Percentiles rank a stretch among this genome's conserved stretches.
phyloP scores from a whole-genome alignment of 2,888 invertebrate genomes.

The Trisateles emortualis region DNA sequence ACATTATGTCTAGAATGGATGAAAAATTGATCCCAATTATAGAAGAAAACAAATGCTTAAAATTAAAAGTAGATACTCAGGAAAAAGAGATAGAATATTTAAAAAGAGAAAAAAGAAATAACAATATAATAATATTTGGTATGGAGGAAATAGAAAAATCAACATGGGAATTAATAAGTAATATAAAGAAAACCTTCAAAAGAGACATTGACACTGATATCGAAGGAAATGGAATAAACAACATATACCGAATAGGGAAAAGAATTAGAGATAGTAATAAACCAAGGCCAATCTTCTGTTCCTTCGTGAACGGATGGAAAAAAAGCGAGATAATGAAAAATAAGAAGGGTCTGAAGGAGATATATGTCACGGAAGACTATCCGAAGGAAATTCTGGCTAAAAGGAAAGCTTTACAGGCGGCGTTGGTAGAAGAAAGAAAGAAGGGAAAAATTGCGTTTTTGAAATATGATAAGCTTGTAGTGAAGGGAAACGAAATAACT shows the following conservation, averaged over 20 bases:
- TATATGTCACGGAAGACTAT: conserved; percentile 40
- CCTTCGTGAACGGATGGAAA: conserved; percentile 30
- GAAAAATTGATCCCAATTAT: not conserved
- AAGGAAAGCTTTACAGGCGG: conserved; percentile 29
- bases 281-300: conserved; percentile 9
- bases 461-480: conserved; percentile 42
- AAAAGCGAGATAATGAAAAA: conserved; percentile 36
- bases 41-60: conserved; percentile 8
- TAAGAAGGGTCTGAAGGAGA: conserved; percentile 31
- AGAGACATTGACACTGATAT: not conserved
- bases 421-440: conserved; percentile 34
- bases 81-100: not conserved
- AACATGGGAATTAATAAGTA: not conserved
- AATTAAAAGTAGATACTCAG: conserved; percentile 3
- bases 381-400: conserved; percentile 43
- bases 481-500: conserved; percentile 12
- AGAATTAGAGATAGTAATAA: not conserved
- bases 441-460: conserved; percentile 38
- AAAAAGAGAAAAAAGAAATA: not conserved
- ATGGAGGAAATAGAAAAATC: not conserved
- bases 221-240: not conserved
- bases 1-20: not conserved
- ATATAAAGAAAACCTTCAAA: not conserved
- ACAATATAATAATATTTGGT: not conserved
- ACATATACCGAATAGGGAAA: not conserved